Conservation (phyloP, 2,113 vertebrate species). For the Amphilophus citrinellus region DNA sequence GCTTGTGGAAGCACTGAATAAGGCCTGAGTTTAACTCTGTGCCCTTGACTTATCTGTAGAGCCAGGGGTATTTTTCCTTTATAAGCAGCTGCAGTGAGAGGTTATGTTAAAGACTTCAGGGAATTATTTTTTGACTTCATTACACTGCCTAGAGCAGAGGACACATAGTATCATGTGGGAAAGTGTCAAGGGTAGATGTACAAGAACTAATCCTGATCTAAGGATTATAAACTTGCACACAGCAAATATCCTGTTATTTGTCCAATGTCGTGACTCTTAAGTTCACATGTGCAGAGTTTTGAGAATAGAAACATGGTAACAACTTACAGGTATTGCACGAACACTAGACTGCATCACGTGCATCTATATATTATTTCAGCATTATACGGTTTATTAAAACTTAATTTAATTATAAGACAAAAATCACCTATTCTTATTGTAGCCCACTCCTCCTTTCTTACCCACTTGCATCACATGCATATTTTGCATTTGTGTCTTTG, state of each 20-base stretch:
- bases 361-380: not conserved
- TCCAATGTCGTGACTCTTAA: not conserved
- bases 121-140: constrained; percentile 35
- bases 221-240: constrained; percentile 10
- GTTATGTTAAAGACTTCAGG: constrained; percentile 36
- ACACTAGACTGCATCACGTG: not conserved
- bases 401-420: constrained; percentile 21
- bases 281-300: not conserved
- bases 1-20: constrained; percentile 46
- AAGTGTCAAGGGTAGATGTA: constrained; percentile 18
- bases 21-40: constrained; percentile 44
- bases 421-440: constrained; percentile 36
- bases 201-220: constrained; percentile 29
- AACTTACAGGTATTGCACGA: not conserved
- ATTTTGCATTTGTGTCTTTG: constrained; percentile 43
- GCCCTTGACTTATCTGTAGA: constrained; percentile 59
- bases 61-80: constrained; percentile 25
- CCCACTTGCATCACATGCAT: constrained; percentile 30
- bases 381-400: constrained; percentile 2
- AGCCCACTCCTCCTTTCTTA: constrained; percentile 2
- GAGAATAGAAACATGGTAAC: not conserved
- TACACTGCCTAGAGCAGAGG: constrained; percentile 19
- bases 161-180: not conserved
- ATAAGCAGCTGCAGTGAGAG: constrained; percentile 9
- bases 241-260: constrained; percentile 7